Percentiles rank a stretch among this genome's conserved stretches.
These are phyloP conservation scores for Oriolus oriolus DNA, from an alignment of 2,113 vertebrate species.

Conservation along the genomic window DNA sequence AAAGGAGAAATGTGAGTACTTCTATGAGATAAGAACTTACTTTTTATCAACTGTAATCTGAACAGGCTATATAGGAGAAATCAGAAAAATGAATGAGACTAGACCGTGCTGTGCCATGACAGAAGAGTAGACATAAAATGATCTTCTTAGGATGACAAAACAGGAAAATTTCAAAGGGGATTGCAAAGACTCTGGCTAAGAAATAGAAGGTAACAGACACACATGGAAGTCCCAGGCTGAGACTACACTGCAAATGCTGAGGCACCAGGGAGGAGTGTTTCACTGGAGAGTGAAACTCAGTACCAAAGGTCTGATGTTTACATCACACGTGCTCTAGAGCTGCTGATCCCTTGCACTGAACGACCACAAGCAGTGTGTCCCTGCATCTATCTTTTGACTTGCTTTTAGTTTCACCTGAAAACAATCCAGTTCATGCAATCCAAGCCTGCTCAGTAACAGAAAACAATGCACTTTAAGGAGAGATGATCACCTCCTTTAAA, in stretches of 20 bases:
- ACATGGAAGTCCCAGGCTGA: not conserved
- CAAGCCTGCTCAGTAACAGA: not conserved
- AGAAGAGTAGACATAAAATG: not conserved
- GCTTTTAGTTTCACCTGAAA: not conserved
- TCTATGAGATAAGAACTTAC: conserved; percentile 37
- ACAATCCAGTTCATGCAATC: not conserved
- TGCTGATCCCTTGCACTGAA: not conserved
- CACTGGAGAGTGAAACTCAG: not conserved
- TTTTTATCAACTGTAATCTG: conserved; percentile 59
- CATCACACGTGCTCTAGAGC: accelerated
- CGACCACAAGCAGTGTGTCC: accelerated
- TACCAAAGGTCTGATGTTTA: not conserved
- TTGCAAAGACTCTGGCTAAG: not conserved
- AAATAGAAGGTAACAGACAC: not conserved
- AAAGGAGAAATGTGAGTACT: conserved; percentile 12
- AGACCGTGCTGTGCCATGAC: not conserved
- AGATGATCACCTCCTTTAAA: not conserved
- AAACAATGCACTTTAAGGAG: not conserved
- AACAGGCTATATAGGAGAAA: conserved; percentile 59
- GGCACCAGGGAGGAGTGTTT: not conserved
- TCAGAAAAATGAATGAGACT: conserved; percentile 51
- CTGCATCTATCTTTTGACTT: not conserved
- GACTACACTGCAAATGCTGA: not conserved
- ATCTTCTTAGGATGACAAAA: not conserved
- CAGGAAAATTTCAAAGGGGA: not conserved